Evolutionary conservation across 2,797 vertebrate species (phyloP).

Genomic region (Scolopax rusticola): DNA sequence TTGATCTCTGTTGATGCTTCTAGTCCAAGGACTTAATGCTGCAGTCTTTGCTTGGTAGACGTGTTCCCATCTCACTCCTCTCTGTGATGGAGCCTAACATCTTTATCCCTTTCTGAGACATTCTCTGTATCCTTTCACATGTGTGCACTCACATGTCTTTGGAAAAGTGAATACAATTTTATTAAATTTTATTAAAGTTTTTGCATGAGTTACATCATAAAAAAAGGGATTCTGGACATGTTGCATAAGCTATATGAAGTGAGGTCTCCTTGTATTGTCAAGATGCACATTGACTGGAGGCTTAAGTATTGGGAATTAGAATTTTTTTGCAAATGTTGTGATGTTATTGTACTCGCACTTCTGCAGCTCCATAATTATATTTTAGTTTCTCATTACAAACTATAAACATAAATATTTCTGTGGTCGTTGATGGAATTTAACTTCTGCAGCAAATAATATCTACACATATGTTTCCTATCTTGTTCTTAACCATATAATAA

Average conservation of each 20-base stretch:
- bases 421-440: conserved; percentile 57
- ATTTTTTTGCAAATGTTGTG: not conserved
- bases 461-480: conserved; percentile 56
- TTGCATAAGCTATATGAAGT: conserved; percentile 49
- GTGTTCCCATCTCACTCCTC: not conserved
- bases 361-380: conserved; percentile 55
- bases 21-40: not conserved
- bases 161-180: conserved; percentile 33
- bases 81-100: not conserved
- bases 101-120: not conserved
- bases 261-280: conserved; percentile 12
- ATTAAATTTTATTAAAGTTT: conserved; percentile 62
- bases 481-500: conserved; percentile 9
- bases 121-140: not conserved
- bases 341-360: not conserved
- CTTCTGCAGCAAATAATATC: conserved; percentile 43
- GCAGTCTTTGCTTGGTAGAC: not conserved
- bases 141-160: not conserved
- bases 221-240: not conserved
- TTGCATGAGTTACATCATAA: conserved; percentile 28
- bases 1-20: not conserved
- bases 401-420: conserved; percentile 52
- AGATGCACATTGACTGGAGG: not conserved
- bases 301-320: not conserved
- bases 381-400: conserved; percentile 49